Conservation (phyloP, 2,113 vertebrate species). For the Lophius piscatorius region DNA sequence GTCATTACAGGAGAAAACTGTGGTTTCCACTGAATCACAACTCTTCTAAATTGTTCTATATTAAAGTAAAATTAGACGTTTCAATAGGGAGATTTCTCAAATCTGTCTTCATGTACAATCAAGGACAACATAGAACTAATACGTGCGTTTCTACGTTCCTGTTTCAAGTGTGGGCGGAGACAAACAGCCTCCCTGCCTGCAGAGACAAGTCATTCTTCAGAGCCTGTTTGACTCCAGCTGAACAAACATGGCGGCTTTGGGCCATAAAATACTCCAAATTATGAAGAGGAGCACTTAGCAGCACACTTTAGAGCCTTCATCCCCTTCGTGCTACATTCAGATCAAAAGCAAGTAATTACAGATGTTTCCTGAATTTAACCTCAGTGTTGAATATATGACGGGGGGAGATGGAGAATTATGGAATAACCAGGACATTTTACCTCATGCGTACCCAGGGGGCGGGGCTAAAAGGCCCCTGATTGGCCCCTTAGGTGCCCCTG, state of each 20-base stretch:
- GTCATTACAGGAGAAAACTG: background rate
- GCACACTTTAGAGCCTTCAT: constrained; percentile 30
- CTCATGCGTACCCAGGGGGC: too few species aligned
- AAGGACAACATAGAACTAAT: constrained; percentile 2
- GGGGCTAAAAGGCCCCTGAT: too few species aligned
- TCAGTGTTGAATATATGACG: constrained; percentile 8
- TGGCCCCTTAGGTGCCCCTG: too few species aligned
- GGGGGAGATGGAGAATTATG: constrained; percentile 1
- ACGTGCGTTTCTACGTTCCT: background rate
- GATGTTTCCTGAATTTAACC: constrained; percentile 29
- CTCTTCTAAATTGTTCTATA: background rate
- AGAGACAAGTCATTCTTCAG: constrained; percentile 28
- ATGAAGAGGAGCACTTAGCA: constrained; percentile 16
- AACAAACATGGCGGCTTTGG: constrained; percentile 40
- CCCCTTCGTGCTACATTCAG: constrained; percentile 15
- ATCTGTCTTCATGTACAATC: background rate
- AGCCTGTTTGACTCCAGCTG: constrained; percentile 32
- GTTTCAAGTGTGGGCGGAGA: background rate
- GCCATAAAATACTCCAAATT: constrained; percentile 29
- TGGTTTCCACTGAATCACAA: background rate
- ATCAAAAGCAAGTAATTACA: constrained; percentile 30
- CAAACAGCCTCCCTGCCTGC: constrained; percentile 12
- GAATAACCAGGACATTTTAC: too few species aligned
- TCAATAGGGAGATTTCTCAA: background rate
- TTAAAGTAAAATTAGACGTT: background rate